Evolutionary conservation across 2,113 vertebrate species (phyloP), one percentile per base, ranked within the genome.

Genomic region (Chaetops frenatus): DNA sequence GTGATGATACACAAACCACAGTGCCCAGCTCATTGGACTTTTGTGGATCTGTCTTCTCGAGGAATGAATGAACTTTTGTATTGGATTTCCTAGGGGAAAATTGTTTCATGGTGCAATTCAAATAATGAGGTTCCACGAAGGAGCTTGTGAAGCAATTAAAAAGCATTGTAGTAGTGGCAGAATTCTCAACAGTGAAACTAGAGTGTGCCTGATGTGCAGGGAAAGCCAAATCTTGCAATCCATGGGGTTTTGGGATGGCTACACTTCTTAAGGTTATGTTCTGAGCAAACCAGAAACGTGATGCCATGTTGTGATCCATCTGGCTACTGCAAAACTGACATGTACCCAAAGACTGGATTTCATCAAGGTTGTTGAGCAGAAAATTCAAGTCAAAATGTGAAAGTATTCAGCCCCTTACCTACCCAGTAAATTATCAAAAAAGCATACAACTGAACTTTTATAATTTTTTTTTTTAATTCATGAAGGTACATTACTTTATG

Each of bases 1-100:
- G 97, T 99, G 96, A 98, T 99, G 96, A 98, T 83, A 95, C 66
- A 69, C 88, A 92, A 95, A 96, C 90, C 95, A 69, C 71, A 90
- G 79, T 92, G 92, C 89, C 92, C 92, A 71, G 80, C 92, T 92
- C 90, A 61, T 84, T 86, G 96, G 95, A 95, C 90, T 88, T 95
- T 83, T 74, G 73, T 83, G 95, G 95, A 88, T 92, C 92, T 92
- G 86, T 77, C 92, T 96, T 96, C 95, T 91, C 71, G 73, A 93
- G 95, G 86, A 89, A 90, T 45, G 88, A 85, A 64, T 28, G 78
- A 88, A 81, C 70, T 0, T 89, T 69, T 86, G 50, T 83, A 31
- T 44, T 84, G 83, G 58, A 91, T 96, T 93, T 97, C 92, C 84
- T 78, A 58, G 51, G 87, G 67, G 76, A 79, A 65, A 64, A 76